Conservation (phyloP, 2,113 vertebrate species). For the Erpornis zantholeuca region DNA sequence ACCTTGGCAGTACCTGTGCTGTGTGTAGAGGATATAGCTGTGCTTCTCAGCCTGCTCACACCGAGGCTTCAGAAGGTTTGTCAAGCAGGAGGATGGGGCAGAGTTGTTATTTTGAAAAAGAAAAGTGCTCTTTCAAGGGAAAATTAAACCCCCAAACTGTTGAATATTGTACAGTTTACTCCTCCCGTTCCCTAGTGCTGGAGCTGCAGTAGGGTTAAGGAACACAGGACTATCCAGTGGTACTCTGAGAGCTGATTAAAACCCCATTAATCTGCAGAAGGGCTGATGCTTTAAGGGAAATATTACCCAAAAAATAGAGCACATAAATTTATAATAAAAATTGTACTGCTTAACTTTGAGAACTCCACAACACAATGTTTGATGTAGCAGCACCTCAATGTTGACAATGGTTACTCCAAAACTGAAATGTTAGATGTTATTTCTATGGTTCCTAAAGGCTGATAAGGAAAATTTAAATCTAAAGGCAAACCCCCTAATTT, state of each 20-base stretch:
- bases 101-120: background rate
- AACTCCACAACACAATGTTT: background rate
- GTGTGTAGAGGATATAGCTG: fast-evolving
- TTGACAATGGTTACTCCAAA: background rate
- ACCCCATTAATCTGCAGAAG: background rate
- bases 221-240: fast-evolving
- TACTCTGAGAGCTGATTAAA: background rate
- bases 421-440: background rate
- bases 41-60: background rate
- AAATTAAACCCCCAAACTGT: background rate
- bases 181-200: background rate
- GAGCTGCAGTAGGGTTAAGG: background rate
- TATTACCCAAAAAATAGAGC: background rate
- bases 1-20: background rate
- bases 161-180: background rate
- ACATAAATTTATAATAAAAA: background rate
- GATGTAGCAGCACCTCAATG: fast-evolving
- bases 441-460: background rate
- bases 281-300: background rate
- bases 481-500: background rate
- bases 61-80: background rate
- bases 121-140: background rate
- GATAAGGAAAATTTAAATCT: background rate
- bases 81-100: background rate
- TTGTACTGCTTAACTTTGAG: background rate